A percentile compares a stretch with the other conserved stretches of the same genome.
These are phyloP conservation scores for Aplysia californica DNA, from an alignment of 1,140 invertebrate genomes.

Conservation along the genomic window DNA sequence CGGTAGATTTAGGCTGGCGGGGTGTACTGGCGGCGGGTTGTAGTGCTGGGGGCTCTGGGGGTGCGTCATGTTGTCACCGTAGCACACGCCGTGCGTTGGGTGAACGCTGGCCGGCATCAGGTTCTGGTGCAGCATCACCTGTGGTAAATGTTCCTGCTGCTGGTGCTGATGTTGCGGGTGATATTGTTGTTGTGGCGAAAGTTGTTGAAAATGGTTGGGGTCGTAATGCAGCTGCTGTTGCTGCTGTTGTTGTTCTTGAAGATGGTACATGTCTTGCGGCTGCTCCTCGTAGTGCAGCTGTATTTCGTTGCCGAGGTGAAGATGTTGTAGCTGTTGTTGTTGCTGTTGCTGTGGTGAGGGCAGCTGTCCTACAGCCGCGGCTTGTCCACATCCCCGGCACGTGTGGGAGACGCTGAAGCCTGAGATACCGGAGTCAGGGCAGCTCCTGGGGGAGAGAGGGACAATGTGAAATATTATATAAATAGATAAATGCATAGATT, in stretches of 20 bases:
- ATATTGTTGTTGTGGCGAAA: background rate
- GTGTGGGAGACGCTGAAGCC: background rate
- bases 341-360: background rate
- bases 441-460: too few species aligned
- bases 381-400: background rate
- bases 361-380: background rate
- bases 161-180: background rate
- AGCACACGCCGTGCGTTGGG: constrained; percentile 21
- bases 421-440: constrained; percentile 16
- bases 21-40: background rate
- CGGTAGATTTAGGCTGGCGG: background rate
- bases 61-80: constrained; percentile 19
- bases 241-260: too few species aligned
- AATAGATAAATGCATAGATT: too few species aligned
- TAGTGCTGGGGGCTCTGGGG: constrained; percentile 14
- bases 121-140: background rate
- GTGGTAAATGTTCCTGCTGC: background rate
- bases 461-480: too few species aligned
- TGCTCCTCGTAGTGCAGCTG: too few species aligned
- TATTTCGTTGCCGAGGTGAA: too few species aligned
- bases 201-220: background rate
- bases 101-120: constrained; percentile 13
- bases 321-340: too few species aligned
- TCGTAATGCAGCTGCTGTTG: background rate
- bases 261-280: too few species aligned